Conservation (phyloP, 2,113 vertebrate genomes). For the Turnix velox region DNA sequence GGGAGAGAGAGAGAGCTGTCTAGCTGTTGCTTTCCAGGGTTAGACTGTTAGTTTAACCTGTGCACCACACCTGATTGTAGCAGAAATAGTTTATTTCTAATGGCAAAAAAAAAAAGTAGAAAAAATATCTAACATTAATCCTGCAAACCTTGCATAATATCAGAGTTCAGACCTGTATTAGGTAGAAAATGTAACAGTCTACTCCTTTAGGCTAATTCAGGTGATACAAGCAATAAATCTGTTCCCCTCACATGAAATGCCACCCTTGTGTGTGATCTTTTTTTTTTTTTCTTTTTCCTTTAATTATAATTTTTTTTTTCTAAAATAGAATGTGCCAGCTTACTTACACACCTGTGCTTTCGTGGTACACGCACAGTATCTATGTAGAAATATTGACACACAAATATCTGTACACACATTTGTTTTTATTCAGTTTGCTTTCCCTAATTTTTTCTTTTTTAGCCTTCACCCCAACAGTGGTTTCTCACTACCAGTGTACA, state of each 20-base stretch:
- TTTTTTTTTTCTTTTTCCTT: background rate
- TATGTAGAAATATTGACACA: slow-evolving; percentile 52
- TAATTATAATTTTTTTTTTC: background rate
- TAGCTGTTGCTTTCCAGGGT: background rate
- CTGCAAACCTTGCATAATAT: background rate
- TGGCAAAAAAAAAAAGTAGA: background rate
- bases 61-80: background rate
- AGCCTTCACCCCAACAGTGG: slow-evolving; percentile 71
- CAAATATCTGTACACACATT: slow-evolving; percentile 58
- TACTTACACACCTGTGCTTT: slow-evolving; percentile 42
- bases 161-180: background rate
- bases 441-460: slow-evolving; percentile 67
- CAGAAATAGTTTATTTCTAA: background rate
- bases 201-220: background rate
- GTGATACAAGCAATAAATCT: background rate
- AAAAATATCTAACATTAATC: background rate
- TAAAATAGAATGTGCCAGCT: slow-evolving; percentile 39
- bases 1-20: background rate
- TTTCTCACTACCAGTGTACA: slow-evolving; percentile 72
- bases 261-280: slow-evolving; percentile 27
- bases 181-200: background rate
- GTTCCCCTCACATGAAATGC: slow-evolving; percentile 35
- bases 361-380: slow-evolving; percentile 43
- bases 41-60: slow-evolving; percentile 8
- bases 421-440: slow-evolving; percentile 69